phyloP scores from a whole-genome alignment of 2,888 invertebrate species.

The Deilephila porcellus region DNA sequence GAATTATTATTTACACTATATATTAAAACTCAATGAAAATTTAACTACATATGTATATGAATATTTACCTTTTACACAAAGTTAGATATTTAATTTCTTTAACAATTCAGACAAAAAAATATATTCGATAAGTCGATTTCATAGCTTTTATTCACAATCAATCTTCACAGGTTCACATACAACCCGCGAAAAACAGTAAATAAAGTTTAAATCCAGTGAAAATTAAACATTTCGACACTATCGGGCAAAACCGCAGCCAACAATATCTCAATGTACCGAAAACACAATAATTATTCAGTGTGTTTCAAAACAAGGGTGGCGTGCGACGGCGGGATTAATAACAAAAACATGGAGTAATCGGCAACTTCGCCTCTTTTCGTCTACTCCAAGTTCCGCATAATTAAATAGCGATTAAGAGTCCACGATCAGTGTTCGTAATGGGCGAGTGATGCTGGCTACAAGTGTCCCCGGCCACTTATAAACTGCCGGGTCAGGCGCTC shows the following conservation, averaged over 20 bases:
- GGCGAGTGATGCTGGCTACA: constrained; percentile 31
- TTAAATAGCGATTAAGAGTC: constrained; percentile 77
- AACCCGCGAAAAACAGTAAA: too few species aligned
- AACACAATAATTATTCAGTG: constrained; percentile 20
- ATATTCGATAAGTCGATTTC: too few species aligned
- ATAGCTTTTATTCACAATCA: too few species aligned
- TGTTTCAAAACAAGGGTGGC: constrained; percentile 27
- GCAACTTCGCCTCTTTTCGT: constrained; percentile 58
- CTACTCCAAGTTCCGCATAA: constrained; percentile 68
- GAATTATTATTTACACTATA: too few species aligned
- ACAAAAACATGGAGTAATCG: constrained; percentile 70
- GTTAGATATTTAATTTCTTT: too few species aligned
- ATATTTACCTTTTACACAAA: too few species aligned
- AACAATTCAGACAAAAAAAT: too few species aligned
- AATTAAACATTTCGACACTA: too few species aligned
- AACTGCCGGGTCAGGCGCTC: neutral
- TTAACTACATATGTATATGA: too few species aligned
- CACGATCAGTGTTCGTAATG: constrained; percentile 47
- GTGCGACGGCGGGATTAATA: constrained; percentile 43
- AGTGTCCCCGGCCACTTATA: neutral
- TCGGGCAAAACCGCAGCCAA: neutral
- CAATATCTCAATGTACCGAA: neutral
- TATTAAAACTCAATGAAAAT: too few species aligned
- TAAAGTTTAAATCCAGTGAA: too few species aligned
- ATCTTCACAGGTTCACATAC: too few species aligned